Conservation (phyloP, 2,888 invertebrate species). For the Crioceris asparagi region DNA sequence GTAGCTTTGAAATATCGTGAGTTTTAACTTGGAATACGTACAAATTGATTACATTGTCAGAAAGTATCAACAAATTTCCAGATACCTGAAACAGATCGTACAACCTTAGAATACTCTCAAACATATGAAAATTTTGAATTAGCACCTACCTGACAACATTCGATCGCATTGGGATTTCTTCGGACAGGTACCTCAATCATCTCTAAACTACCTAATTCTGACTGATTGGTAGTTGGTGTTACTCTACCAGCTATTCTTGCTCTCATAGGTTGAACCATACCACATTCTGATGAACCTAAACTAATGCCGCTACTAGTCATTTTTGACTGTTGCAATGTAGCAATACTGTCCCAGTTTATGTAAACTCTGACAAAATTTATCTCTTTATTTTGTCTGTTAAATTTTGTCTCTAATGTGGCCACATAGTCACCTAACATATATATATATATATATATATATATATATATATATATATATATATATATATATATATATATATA, state of each 20-base stretch:
- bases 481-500: too few relatives aligned
- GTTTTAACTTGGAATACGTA: slow-evolving; percentile 54
- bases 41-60: slow-evolving; percentile 36
- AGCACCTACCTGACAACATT: slow-evolving; percentile 48
- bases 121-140: neutral
- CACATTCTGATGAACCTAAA: slow-evolving; percentile 35
- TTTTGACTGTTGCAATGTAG: slow-evolving; percentile 38
- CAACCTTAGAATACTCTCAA: slow-evolving; percentile 2
- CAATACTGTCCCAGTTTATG: slow-evolving; percentile 59
- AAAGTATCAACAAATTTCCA: slow-evolving; percentile 37
- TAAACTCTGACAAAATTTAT: slow-evolving; percentile 57
- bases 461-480: too few relatives aligned
- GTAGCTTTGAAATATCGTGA: slow-evolving; percentile 55
- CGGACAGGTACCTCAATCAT: slow-evolving; percentile 64
- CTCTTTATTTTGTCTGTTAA: slow-evolving; percentile 37
- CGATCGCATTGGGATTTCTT: slow-evolving; percentile 47
- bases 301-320: slow-evolving; percentile 37
- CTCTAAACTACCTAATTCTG: slow-evolving; percentile 50
- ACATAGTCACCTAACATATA: slow-evolving; percentile 54
- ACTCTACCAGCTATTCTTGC: slow-evolving; percentile 65
- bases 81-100: slow-evolving; percentile 27
- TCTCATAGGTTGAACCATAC: slow-evolving; percentile 47
- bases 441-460: too few relatives aligned
- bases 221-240: slow-evolving; percentile 56
- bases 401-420: slow-evolving; percentile 52